These are phyloP conservation scores for Crotalus viridis DNA, from an alignment of 2,113 vertebrate species.

Conservation along the genomic window DNA sequence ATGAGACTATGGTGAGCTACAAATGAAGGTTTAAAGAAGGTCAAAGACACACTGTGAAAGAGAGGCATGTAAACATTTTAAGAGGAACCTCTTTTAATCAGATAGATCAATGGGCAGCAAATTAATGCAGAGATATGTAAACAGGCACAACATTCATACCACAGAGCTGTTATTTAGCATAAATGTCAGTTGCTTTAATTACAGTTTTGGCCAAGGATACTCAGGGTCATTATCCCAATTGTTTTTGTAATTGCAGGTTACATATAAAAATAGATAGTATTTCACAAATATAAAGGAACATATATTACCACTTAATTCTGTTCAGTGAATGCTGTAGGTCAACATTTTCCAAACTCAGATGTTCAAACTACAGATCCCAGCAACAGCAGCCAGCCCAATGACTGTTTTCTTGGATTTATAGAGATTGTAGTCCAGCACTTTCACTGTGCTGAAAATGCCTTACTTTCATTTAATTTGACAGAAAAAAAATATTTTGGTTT, in stretches of 20 bases:
- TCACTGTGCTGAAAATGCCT: not conserved
- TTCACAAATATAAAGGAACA: slow-evolving; percentile 25
- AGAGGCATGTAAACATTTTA: slow-evolving; percentile 15
- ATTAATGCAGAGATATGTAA: slow-evolving; percentile 21
- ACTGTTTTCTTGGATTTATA: not conserved
- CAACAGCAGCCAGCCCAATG: not conserved
- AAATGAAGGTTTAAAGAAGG: slow-evolving; percentile 18
- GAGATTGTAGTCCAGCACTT: not conserved
- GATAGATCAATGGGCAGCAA: slow-evolving; percentile 17
- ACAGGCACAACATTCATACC: slow-evolving; percentile 27
- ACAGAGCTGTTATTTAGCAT: slow-evolving; percentile 51
- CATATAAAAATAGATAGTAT: slow-evolving; percentile 54
- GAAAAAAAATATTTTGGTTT: not conserved
- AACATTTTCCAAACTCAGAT: not conserved
- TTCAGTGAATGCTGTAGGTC: slow-evolving; percentile 4
- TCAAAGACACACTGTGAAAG: slow-evolving; percentile 12
- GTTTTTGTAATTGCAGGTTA: slow-evolving; percentile 59
- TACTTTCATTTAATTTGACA: not conserved
- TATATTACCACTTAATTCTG: slow-evolving; percentile 33
- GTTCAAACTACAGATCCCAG: not conserved
- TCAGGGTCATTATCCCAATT: slow-evolving; percentile 51
- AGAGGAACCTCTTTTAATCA: slow-evolving; percentile 7
- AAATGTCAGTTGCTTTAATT: slow-evolving; percentile 56
- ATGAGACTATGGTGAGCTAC: not conserved
- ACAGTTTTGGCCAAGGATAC: slow-evolving; percentile 48